phyloP scores from a whole-genome alignment of 2,113 vertebrate genomes.

The Sialia sialis region DNA sequence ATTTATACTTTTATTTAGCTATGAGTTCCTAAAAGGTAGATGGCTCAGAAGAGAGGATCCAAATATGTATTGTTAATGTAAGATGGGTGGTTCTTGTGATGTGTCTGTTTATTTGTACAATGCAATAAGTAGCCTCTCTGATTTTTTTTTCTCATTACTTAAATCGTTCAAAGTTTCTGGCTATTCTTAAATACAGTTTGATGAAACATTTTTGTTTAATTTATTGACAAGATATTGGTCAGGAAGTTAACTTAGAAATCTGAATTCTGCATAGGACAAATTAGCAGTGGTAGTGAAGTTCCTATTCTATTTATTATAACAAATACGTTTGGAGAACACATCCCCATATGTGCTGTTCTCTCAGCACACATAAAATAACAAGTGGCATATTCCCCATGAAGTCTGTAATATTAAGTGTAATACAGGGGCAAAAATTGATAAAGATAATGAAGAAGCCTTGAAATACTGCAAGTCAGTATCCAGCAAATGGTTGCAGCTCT shows the following conservation, averaged over 20 bases:
- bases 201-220: not conserved
- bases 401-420: not conserved
- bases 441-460: not conserved
- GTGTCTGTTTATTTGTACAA: not conserved
- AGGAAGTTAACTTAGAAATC: not conserved
- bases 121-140: not conserved
- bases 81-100: not conserved
- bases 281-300: not conserved
- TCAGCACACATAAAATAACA: not conserved
- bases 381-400: not conserved
- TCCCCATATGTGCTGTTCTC: not conserved
- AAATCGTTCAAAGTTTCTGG: not conserved
- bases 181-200: not conserved
- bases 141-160: not conserved
- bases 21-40: not conserved
- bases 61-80: not conserved
- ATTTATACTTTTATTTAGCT: not conserved
- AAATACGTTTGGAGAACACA: not conserved
- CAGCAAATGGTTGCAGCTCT: not conserved
- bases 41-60: not conserved
- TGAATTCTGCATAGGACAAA: not conserved
- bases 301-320: not conserved
- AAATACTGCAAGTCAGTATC: not conserved
- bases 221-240: not conserved
- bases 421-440: not conserved